Percentiles rank a stretch among this genome's conserved stretches.
Evolutionary conservation across 2,113 vertebrate species (phyloP).

Genomic region (Tretioscincus oriximinensis): DNA sequence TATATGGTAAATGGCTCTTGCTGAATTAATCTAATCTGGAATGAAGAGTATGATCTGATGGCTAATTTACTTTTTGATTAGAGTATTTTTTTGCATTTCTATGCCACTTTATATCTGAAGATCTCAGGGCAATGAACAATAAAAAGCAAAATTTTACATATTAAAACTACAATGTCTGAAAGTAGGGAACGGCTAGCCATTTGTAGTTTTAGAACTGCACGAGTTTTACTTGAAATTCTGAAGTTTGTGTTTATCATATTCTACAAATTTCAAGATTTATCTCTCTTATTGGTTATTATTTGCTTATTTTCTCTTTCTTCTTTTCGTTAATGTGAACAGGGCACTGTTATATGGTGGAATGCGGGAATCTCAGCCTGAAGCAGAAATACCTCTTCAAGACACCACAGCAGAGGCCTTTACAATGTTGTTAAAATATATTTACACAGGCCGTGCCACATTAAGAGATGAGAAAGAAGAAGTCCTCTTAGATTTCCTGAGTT

Average conservation of each 20-base stretch:
- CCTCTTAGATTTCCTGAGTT: slow-evolving; percentile 92
- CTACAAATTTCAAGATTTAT: not conserved
- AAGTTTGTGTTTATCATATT: not conserved
- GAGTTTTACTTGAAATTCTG: not conserved
- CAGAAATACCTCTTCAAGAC: slow-evolving; percentile 92
- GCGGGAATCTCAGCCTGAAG: slow-evolving; percentile 94
- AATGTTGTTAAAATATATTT: slow-evolving; percentile 94
- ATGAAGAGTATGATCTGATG: not conserved
- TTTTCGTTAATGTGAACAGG: slow-evolving; percentile 61
- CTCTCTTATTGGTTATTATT: slow-evolving; percentile 10
- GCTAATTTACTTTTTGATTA: too few relatives aligned
- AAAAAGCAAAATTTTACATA: too few relatives aligned
- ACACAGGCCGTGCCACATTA: slow-evolving; percentile 92
- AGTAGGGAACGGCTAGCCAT: not conserved
- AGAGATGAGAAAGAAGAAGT: slow-evolving; percentile 93
- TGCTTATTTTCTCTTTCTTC: slow-evolving; percentile 33
- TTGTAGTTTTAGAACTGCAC: not conserved
- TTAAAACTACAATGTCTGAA: too few relatives aligned
- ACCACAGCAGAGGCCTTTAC: slow-evolving; percentile 94
- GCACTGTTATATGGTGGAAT: slow-evolving; percentile 94
- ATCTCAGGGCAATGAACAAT: too few relatives aligned
- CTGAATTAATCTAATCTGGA: not conserved
- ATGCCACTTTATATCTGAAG: too few relatives aligned
- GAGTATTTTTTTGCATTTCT: too few relatives aligned
- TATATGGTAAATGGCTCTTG: not conserved